Evolutionary conservation across 2,888 invertebrate species (phyloP), one percentile per base, ranked within the genome.

Genomic region (Polymixis lichenea): DNA sequence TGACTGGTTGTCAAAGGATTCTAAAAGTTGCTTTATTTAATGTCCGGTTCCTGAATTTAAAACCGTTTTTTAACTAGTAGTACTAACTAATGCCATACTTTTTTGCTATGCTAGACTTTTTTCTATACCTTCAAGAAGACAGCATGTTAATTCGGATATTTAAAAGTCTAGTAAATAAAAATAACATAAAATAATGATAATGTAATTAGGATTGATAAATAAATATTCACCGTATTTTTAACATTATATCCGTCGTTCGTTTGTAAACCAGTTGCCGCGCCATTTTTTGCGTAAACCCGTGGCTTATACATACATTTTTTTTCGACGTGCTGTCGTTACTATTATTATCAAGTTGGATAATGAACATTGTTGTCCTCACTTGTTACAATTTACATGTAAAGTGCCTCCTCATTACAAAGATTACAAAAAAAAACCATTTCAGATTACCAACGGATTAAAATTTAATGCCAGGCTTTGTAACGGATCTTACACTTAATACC

Each of bases 391-490:
- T 32, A 69, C 77, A 69, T 68, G 43, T 69, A 32, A 53, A 77
- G n/a, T 43, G 67, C 25, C 17, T 25, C 11, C 25, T 61, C 49
- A 69, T 7, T 49, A 49, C 9, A 69, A 56, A 32, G 15, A 72
- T 72, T 51, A 55, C 1, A 13, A 62, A 43, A 55, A 49, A 51
- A 51, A 49, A 13, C 13, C 38, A 51, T 78, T 70, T 71, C 60
- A 74, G 55, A 82, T 82, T 78, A 70, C 38, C 28, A 11, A 64
- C 32, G 75, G 79, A 82, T 74, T 82, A 67, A 69, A 82, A 78
- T 60, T 46, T 67, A 64, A 77, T 69, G 58, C 55, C 28, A 15
- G 25, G 38, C 51, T 77, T 82, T 77, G 15, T 25, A 56, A 53
- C 22, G 61, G 62, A 64, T 58, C 32, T 78, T 43, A 55, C 32